phyloP scores from a whole-genome alignment of 2,888 invertebrate genomes.

The Lobophora halterata region DNA sequence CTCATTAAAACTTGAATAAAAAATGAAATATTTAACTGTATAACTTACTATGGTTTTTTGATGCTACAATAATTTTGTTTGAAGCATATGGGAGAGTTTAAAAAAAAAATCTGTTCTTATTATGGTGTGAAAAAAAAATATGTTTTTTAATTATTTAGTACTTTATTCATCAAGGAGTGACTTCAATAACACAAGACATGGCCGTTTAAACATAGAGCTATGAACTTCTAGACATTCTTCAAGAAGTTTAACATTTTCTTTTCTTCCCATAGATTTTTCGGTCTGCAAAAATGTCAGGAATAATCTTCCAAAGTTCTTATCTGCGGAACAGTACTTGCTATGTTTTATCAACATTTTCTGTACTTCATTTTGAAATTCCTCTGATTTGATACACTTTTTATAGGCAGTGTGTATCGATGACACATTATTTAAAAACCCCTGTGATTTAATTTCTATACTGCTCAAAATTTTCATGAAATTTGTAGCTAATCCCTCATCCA shows the following conservation, averaged over 20 bases:
- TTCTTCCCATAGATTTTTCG: constrained; percentile 32
- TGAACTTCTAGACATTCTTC: constrained; percentile 48
- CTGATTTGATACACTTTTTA: constrained; percentile 45
- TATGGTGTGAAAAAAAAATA: background rate
- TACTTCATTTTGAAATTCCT: constrained; percentile 44
- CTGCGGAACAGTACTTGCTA: constrained; percentile 32
- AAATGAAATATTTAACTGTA: no score
- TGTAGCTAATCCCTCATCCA: constrained; percentile 32
- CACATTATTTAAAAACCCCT: constrained; percentile 48
- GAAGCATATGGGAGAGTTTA: no score
- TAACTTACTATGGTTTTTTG: no score
- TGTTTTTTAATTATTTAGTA: background rate
- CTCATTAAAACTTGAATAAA: no score
- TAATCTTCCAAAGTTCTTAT: constrained; percentile 55
- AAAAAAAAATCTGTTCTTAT: no score
- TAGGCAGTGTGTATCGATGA: constrained; percentile 50
- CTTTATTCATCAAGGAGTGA: constrained; percentile 33
- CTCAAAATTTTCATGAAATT: constrained; percentile 40
- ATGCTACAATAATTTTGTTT: no score
- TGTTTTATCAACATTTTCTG: constrained; percentile 35
- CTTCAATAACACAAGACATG: constrained; percentile 47
- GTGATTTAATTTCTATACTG: constrained; percentile 35
- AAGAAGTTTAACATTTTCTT: constrained; percentile 26
- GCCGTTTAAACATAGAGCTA: constrained; percentile 53
- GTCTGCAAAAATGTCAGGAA: constrained; percentile 50